Percentiles rank a stretch among this genome's conserved stretches.
Conservation (phyloP, 2,113 vertebrate genomes). For the Bombycilla garrulus region DNA sequence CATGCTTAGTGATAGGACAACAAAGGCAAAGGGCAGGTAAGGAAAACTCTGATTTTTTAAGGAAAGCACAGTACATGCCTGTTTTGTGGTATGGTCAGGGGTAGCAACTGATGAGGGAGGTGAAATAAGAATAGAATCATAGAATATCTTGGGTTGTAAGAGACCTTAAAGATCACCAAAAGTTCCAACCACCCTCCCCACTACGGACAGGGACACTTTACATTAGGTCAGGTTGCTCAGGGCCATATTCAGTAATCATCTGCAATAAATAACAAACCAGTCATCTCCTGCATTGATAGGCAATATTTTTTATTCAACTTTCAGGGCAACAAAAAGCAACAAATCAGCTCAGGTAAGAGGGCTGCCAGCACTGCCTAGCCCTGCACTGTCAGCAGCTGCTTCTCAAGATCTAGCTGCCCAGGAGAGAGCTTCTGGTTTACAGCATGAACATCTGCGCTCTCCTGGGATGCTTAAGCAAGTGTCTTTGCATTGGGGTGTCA, state of each 20-base stretch:
- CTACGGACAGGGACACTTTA: fast-evolving
- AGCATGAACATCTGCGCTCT: neutral
- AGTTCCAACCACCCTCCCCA: neutral
- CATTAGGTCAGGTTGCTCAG: neutral
- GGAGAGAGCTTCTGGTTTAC: neutral
- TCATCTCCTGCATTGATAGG: neutral
- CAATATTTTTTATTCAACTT: neutral
- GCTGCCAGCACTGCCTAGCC: neutral
- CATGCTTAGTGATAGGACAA: neutral
- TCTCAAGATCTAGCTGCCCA: neutral
- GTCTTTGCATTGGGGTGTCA: neutral
- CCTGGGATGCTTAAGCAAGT: neutral
- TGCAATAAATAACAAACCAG: neutral
- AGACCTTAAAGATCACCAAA: neutral
- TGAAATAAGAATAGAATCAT: neutral
- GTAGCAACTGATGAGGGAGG: neutral
- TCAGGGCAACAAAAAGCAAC: neutral
- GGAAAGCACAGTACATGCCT: neutral
- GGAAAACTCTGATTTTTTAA: neutral
- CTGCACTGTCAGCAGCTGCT: neutral
- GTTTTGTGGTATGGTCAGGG: neutral
- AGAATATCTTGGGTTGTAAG: neutral
- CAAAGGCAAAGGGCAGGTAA: neutral
- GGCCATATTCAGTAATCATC: neutral
- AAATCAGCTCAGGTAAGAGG: neutral